These are phyloP conservation scores for Gonatopus flavifemur DNA, from an alignment of 1,140 invertebrate genomes.

Conservation along the genomic window DNA sequence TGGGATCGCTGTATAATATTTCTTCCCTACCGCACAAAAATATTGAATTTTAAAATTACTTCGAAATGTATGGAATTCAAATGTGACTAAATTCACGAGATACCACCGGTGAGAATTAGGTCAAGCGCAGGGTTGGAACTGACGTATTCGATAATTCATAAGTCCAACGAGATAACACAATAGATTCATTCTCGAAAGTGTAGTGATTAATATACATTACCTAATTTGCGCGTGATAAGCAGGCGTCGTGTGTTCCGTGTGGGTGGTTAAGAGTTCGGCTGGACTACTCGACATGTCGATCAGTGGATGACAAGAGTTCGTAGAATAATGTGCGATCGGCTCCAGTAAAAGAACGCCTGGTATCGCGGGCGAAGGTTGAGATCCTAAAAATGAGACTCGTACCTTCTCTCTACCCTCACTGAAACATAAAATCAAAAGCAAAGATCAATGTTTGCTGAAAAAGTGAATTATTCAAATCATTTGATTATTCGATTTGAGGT, in stretches of 20 bases:
- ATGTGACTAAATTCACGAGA: too few relatives aligned
- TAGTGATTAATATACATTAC: too few relatives aligned
- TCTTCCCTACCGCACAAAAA: too few relatives aligned
- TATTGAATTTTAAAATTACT: too few relatives aligned
- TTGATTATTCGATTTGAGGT: not conserved
- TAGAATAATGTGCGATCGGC: slow-evolving; percentile 37
- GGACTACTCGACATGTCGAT: slow-evolving; percentile 48
- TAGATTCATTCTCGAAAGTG: slow-evolving; percentile 10
- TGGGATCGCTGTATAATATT: too few relatives aligned
- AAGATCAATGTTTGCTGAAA: not conserved
- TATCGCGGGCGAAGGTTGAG: slow-evolving; percentile 52
- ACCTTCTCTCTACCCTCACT: slow-evolving; percentile 57
- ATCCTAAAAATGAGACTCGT: slow-evolving; percentile 52
- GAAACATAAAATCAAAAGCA: slow-evolving; percentile 26
- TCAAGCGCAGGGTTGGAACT: too few relatives aligned
- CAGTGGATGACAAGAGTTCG: slow-evolving; percentile 34
- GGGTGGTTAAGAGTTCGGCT: slow-evolving; percentile 52
- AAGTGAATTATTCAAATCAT: not conserved
- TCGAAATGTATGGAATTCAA: too few relatives aligned
- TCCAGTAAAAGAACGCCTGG: slow-evolving; percentile 54
- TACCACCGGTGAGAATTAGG: too few relatives aligned
- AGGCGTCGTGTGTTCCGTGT: slow-evolving; percentile 54
- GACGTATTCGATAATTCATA: too few relatives aligned
- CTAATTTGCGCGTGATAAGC: slow-evolving; percentile 55
- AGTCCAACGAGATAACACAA: too few relatives aligned